Conservation (phyloP, 2,888 invertebrate genomes). For the Lasioglossum zephyrum region DNA sequence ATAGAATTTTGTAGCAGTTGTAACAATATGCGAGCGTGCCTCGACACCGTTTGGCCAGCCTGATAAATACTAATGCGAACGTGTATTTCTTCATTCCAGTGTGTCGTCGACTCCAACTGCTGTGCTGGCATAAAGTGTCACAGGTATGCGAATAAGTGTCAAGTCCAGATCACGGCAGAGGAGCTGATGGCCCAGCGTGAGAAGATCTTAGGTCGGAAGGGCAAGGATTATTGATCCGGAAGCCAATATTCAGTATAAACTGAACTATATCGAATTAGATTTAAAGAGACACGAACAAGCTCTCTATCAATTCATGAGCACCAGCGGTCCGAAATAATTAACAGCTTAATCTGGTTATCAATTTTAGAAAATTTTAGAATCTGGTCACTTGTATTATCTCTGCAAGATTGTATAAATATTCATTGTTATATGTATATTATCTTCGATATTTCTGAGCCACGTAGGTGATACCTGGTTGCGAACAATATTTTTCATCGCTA, state of each 20-base stretch:
- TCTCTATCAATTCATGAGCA: not conserved
- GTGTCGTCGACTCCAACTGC: conserved; percentile 66
- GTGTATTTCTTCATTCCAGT: conserved; percentile 68
- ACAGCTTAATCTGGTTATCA: not conserved
- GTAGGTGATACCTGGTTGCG: not conserved
- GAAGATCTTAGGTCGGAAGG: conserved; percentile 75
- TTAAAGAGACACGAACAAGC: not conserved
- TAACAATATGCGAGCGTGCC: conserved; percentile 16
- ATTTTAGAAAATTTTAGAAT: not conserved
- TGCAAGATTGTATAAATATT: not conserved
- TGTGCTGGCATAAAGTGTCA: conserved; percentile 73
- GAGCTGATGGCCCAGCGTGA: conserved; percentile 76
- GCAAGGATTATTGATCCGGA: conserved; percentile 67
- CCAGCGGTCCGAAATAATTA: not conserved
- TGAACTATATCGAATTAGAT: not conserved
- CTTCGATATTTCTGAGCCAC: not conserved
- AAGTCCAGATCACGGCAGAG: conserved; percentile 78
- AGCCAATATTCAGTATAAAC: not conserved
- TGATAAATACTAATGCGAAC: conserved; percentile 29
- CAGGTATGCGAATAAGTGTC: conserved; percentile 77
- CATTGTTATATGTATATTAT: not conserved
- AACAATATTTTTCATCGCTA: not conserved
- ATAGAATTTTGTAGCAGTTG: conserved; percentile 32
- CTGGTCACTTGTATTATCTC: not conserved
- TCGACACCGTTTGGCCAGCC: conserved; percentile 1